Conservation (phyloP, 2,797 vertebrate genomes). For the Acipenser transmontanus region DNA sequence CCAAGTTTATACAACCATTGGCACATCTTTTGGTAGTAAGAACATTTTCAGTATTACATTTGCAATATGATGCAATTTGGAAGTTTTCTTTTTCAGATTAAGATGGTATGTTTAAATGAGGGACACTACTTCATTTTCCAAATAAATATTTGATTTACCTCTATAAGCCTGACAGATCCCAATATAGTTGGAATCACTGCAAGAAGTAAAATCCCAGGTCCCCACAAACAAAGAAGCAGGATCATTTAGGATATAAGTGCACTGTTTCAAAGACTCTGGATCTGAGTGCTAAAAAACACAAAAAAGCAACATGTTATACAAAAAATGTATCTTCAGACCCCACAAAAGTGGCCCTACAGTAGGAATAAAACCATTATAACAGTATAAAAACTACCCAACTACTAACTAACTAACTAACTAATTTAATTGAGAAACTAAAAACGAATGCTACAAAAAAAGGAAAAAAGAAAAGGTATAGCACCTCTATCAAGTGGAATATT, state of each 20-base stretch:
- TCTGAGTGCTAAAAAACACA: conserved; percentile 54
- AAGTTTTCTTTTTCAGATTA: too few species aligned
- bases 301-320: conserved; percentile 9
- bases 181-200: conserved; percentile 54
- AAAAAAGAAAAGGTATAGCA: too few species aligned
- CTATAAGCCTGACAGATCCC: conserved; percentile 74
- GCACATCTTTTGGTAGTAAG: too few species aligned
- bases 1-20: too few species aligned
- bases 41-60: too few species aligned
- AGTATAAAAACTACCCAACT: neutral
- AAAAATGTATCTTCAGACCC: too few species aligned
- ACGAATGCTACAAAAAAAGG: too few species aligned
- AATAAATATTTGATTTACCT: conserved; percentile 51
- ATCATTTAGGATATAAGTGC: conserved; percentile 72
- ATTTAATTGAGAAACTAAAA: too few species aligned
- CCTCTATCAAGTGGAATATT: neutral
- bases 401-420: neutral
- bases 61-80: too few species aligned
- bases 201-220: conserved; percentile 84
- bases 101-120: too few species aligned
- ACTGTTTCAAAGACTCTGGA: conserved; percentile 61
- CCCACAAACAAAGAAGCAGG: conserved; percentile 70
- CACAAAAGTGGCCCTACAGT: too few species aligned
- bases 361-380: neutral
- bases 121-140: too few species aligned